Conservation (phyloP, 2,797 vertebrate genomes). For the Channallabes apus region DNA sequence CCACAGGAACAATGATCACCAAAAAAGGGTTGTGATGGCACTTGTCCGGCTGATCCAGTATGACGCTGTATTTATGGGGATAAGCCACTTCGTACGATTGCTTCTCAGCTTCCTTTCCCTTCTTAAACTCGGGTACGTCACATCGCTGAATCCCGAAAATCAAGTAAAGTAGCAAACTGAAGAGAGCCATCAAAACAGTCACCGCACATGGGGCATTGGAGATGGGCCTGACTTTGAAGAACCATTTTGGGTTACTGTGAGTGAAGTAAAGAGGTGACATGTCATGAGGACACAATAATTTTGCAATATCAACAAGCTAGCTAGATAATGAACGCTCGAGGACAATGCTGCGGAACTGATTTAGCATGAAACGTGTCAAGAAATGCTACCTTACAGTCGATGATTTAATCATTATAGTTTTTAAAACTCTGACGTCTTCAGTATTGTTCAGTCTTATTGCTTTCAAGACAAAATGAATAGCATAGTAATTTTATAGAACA, state of each 20-base stretch:
- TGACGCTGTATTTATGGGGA: slow-evolving; percentile 65
- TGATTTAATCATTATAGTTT: background rate
- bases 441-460: background rate
- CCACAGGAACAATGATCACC: slow-evolving; percentile 69
- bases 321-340: background rate
- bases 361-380: background rate
- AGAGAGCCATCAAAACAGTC: background rate
- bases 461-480: background rate
- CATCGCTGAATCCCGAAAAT: background rate
- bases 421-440: background rate
- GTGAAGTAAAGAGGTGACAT: background rate
- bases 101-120: background rate
- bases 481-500: background rate
- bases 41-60: slow-evolving; percentile 68
- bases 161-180: background rate
- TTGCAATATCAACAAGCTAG: background rate
- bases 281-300: background rate
- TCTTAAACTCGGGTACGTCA: no score
- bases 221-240: background rate
- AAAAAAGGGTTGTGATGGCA: slow-evolving; percentile 69
- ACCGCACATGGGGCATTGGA: background rate
- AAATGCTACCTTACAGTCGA: background rate
- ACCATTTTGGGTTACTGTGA: background rate
- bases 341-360: background rate
- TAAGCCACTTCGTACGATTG: slow-evolving; percentile 60